phyloP scores from a whole-genome alignment of 1,140 invertebrate species.

The Andrena cerasifolii region DNA sequence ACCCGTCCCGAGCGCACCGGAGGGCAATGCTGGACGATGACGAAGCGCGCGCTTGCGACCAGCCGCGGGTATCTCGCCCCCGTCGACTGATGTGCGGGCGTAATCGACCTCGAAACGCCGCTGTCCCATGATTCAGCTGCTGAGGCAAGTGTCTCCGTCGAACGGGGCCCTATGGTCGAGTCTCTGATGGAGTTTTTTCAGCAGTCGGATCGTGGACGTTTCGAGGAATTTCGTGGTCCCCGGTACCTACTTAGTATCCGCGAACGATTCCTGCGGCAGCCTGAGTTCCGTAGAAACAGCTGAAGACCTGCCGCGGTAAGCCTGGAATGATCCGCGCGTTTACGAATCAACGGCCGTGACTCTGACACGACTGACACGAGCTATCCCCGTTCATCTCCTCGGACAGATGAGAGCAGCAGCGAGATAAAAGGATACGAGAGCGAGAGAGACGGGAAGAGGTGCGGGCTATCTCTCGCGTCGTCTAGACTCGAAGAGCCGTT shows the following conservation, averaged over 20 bases:
- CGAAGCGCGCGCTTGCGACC: constrained; percentile 58
- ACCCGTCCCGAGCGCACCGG: constrained; percentile 53
- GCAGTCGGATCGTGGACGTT: too few relatives aligned
- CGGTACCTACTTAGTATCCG: too few relatives aligned
- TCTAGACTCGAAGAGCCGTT: constrained; percentile 74
- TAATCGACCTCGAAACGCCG: constrained; percentile 36
- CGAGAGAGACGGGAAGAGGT: constrained; percentile 12
- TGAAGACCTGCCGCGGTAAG: too few relatives aligned
- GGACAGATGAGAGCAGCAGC: constrained; percentile 48
- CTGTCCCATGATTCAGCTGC: too few relatives aligned
- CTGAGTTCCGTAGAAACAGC: too few relatives aligned
- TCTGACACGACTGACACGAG: constrained; percentile 13
- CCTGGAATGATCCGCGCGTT: constrained; percentile 1
- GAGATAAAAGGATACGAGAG: constrained; percentile 38
- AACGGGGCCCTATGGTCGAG: too few relatives aligned
- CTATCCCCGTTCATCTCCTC: constrained; percentile 57
- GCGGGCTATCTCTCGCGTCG: constrained; percentile 60
- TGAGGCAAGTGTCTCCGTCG: too few relatives aligned
- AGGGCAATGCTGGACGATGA: constrained; percentile 53
- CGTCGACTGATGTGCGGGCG: neutral
- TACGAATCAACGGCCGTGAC: constrained; percentile 31
- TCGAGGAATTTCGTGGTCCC: too few relatives aligned
- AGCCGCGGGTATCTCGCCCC: neutral
- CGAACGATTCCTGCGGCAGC: too few relatives aligned
- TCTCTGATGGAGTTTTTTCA: too few relatives aligned